Evolutionary conservation across 2,797 vertebrate genomes (phyloP), one percentile per base, ranked within the genome.

Genomic region (Kryptolebias ocellatus): DNA sequence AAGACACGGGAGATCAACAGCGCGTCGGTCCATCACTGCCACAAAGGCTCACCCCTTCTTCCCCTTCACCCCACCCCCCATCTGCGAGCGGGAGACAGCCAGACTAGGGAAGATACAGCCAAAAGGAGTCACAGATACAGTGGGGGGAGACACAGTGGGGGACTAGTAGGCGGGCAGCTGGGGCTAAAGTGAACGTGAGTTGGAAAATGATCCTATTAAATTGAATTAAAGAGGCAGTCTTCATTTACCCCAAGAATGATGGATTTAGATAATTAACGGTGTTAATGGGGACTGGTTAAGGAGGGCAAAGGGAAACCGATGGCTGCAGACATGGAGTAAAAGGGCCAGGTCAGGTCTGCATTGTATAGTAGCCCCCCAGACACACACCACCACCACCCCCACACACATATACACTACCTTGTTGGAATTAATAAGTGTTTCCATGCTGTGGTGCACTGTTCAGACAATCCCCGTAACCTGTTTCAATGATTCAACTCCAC

Each of bases 171-270:
- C 85, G 89, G 89, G 87, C 86, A 88, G 88, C 83, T 81, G 85
- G 83, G 87, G 79, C 91, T 88, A 88, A 92, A 92, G 90, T 88
- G 90, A 92, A 92, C 83, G 81, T 78, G 86, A 91, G 92, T 92
- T 90, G 89, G 91, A 93, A 94, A 94, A 93, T 92, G 83, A 93
- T 93, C 91, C 92, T 90, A 93, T 93, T 93, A 93, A 93, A 94
- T 93, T 93, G 93, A 94, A 94, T 94, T 94, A 94, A 94, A 93
- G 92, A 94, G 92, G 93, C 91, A 93, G 93, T 93, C 91, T 93
- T 94, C 93, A 93, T 94, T 93, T 93, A 92, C 78, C 86, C 89
- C 89, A 89, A 93, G 92, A 94, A 93, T 94, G 92, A 93, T 94
- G 91, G 92, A 93, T 94, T 92, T 90, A 83, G 90, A 93, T 94